Evolutionary conservation across 92 coral and sea anemone genomes (phyloP), one percentile per base, ranked within the genome.

Genomic region (Nematostella vectensis): DNA sequence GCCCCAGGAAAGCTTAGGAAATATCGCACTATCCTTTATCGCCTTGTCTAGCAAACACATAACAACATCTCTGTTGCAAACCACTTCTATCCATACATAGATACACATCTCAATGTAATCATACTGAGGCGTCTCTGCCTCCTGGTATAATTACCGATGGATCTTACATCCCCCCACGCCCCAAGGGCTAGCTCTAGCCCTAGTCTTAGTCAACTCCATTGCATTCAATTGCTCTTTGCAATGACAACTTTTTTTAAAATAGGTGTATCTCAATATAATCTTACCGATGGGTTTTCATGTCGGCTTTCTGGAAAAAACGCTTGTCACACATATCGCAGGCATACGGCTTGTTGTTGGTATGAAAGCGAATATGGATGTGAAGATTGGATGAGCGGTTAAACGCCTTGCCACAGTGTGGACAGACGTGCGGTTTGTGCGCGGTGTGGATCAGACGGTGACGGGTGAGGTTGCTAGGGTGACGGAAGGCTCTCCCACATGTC

Each of bases 381-480:
- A 88, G 79, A 74, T 88, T 88, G 39, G 94, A 88, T 28, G 89
- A 88, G 47, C 96, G 80, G 78, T 88, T 88, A 61, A 88, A 88
- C 15, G 82, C 76, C 54, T 88, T 83, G 68, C 79, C 76, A 61
- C 96, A 88, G 25, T 88, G 94, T 31, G 65, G 58, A 58, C 96
- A 88, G 26, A 80, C 74, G 77, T 88, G 75, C n/a, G 94, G 83
- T 27, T 83, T 83, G 47, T 72, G 63, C 1, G 94, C 68, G 29
- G 89, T 76, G 59, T 86, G 89, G 24, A 85, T 86, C 23, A 82
- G 69, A 26, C 75, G 81, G 40, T 81, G 89, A 8, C 89, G 89
- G 38, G 85, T 67, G 43, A 81, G 85, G 61, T 81, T 81, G 17
- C 85, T 85, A 9, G 78, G 79, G 58, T 81, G 88, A 25, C 81